Percentiles rank a stretch among this genome's conserved stretches.
These are phyloP conservation scores for Syrmaticus mikado DNA, from an alignment of 2,113 vertebrate species.

Conservation along the genomic window DNA sequence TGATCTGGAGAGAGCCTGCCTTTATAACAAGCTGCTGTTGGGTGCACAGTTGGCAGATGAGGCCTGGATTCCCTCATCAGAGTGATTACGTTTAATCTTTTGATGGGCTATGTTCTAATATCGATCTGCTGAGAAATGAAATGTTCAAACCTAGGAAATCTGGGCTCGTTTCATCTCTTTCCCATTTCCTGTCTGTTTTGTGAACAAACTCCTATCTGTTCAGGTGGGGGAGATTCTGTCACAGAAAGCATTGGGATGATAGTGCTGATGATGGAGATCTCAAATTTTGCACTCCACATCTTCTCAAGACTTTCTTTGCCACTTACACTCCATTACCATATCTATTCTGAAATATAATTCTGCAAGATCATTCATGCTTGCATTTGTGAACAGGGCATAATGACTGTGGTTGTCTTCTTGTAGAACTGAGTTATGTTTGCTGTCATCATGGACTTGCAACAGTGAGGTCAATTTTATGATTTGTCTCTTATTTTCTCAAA, in stretches of 20 bases:
- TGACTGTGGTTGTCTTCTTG: conserved; percentile 62
- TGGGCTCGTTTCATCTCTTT: not conserved
- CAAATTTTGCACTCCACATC: not conserved
- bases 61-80: not conserved
- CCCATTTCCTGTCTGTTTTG: not conserved
- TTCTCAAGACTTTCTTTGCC: not conserved
- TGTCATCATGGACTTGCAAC: conserved; percentile 40
- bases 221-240: not conserved
- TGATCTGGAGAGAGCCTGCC: not conserved
- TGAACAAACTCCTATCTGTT: not conserved
- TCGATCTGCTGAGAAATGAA: not conserved
- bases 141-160: not conserved
- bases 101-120: not conserved
- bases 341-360: conserved; percentile 24
- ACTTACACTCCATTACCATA: not conserved
- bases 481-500: conserved; percentile 45
- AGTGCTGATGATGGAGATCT: not conserved
- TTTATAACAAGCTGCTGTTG: not conserved
- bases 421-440: conserved; percentile 68
- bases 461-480: conserved; percentile 50
- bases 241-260: not conserved
- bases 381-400: conserved; percentile 48
- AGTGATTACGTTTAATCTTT: not conserved
- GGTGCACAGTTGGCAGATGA: not conserved
- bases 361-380: conserved; percentile 47